Conservation (phyloP, 2,113 vertebrate species). For the Cyprinodon variegatus region DNA sequence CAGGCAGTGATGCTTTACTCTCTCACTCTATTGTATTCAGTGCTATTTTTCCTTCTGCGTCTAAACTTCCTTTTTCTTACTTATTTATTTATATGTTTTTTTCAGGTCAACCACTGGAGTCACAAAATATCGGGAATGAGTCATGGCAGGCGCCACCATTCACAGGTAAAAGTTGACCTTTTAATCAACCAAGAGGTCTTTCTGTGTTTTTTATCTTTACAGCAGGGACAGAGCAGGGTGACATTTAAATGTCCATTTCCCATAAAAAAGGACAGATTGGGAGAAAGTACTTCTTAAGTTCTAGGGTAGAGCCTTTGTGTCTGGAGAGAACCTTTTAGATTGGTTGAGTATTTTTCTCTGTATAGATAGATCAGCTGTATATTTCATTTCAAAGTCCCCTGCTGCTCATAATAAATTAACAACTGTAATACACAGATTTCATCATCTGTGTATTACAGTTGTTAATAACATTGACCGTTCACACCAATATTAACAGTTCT, state of each 20-base stretch:
- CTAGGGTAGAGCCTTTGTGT: too few relatives aligned
- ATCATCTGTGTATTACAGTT: too few relatives aligned
- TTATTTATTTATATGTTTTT: background rate
- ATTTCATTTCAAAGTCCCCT: too few relatives aligned
- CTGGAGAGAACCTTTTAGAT: too few relatives aligned
- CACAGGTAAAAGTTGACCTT: background rate
- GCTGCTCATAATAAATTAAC: too few relatives aligned
- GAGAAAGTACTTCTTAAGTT: background rate
- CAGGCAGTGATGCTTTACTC: constrained; percentile 38
- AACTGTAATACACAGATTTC: too few relatives aligned
- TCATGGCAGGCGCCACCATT: background rate
- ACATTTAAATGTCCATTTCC: background rate
- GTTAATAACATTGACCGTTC: too few relatives aligned
- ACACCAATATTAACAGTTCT: too few relatives aligned
- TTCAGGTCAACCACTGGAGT: constrained; percentile 15
- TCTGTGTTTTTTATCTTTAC: background rate
- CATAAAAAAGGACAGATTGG: background rate
- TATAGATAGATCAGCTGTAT: too few relatives aligned
- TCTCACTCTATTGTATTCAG: constrained; percentile 6
- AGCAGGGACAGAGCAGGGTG: too few relatives aligned
- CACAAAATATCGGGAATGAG: background rate
- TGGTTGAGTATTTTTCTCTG: too few relatives aligned
- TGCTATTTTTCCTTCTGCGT: constrained; percentile 11
- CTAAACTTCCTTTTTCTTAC: background rate
- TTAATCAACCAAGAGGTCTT: background rate